Evolutionary conservation across 2,888 invertebrate species (phyloP).

Genomic region (Eristalis intricaria): DNA sequence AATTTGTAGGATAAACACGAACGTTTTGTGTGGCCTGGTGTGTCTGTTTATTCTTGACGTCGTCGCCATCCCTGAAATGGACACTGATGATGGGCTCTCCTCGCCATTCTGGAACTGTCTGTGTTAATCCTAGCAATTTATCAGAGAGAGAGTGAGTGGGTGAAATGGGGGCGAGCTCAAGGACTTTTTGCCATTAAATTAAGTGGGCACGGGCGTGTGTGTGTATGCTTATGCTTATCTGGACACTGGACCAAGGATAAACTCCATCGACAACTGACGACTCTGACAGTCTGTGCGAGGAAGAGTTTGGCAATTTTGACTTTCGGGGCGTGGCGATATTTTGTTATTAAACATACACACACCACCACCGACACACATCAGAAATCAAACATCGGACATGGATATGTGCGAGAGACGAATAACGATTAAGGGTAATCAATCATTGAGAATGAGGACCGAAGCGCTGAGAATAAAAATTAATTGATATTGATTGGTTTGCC

Average conservation of each 20-base stretch:
- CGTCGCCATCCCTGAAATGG: neutral
- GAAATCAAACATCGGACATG: conserved; percentile 10
- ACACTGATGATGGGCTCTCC: conserved; percentile 17
- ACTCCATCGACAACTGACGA: neutral
- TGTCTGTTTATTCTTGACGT: conserved; percentile 10
- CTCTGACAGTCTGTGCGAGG: neutral
- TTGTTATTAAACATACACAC: conserved; percentile 8
- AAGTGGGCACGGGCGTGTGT: conserved; percentile 41
- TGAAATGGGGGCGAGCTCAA: conserved; percentile 9
- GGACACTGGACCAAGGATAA: conserved; percentile 3
- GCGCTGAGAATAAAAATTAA: conserved; percentile 66
- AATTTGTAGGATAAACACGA: conserved; percentile 33
- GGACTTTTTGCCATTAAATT: conserved; percentile 62
- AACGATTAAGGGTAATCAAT: conserved; percentile 70
- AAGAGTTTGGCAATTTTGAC: conserved; percentile 1
- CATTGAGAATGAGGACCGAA: conserved; percentile 63
- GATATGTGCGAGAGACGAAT: conserved; percentile 48
- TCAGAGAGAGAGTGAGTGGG: conserved; percentile 9
- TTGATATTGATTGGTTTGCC: conserved; percentile 67
- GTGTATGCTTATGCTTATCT: conserved; percentile 18
- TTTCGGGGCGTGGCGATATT: conserved; percentile 54
- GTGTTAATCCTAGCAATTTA: conserved; percentile 55
- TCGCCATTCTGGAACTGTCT: neutral
- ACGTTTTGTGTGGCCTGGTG: neutral
- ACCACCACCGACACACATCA: neutral